Percentiles rank a stretch among this genome's conserved stretches.
Conservation (phyloP, 2,888 invertebrate genomes). For the Macaria notata region DNA sequence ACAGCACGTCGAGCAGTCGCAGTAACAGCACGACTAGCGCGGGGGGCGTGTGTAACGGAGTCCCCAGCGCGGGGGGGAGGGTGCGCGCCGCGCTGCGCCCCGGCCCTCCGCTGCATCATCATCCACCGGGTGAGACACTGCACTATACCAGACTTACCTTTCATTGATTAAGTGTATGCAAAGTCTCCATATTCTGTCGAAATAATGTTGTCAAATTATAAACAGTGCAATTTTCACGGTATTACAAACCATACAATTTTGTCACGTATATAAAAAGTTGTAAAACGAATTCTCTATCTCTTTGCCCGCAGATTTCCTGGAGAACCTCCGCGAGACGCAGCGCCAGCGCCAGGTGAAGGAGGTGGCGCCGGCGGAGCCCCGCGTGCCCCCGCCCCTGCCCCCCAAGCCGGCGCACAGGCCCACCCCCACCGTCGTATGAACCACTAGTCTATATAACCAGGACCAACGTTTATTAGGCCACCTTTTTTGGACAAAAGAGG, state of each 20-base stretch:
- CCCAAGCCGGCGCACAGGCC: slow-evolving; percentile 59
- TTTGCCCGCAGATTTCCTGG: slow-evolving; percentile 60
- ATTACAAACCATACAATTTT: no score
- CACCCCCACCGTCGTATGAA: slow-evolving; percentile 60
- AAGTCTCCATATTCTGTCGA: no score
- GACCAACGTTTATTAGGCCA: no score
- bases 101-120: slow-evolving; percentile 66
- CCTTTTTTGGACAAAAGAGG: no score
- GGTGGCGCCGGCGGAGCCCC: slow-evolving; percentile 38
- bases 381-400: slow-evolving; percentile 63
- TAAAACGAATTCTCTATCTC: neutral
- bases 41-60: neutral
- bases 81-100: slow-evolving; percentile 63
- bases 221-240: no score
- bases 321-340: slow-evolving; percentile 71
- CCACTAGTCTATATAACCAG: neutral
- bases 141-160: neutral
- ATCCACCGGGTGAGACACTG: slow-evolving; percentile 60
- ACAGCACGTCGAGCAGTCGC: slow-evolving; percentile 35
- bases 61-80: slow-evolving; percentile 29
- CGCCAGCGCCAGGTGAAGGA: slow-evolving; percentile 47
- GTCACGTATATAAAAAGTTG: no score
- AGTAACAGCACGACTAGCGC: slow-evolving; percentile 23
- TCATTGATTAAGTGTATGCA: no score
- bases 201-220: no score